phyloP scores from a whole-genome alignment of 2,113 vertebrate genomes.

The Stomatorhinus ivindoensis region DNA sequence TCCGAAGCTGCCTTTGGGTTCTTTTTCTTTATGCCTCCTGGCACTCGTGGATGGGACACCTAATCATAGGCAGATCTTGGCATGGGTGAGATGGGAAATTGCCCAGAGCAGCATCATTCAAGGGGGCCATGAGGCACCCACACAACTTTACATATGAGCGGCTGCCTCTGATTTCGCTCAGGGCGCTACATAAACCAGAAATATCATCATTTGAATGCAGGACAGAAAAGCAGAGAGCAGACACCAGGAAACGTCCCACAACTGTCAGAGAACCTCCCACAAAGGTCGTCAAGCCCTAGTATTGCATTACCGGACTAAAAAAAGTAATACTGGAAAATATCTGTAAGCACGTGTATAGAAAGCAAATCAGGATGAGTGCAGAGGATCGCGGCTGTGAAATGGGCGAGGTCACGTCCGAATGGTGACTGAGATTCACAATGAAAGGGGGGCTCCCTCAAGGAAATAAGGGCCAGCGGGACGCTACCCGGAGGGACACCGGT shows the following conservation, averaged over 20 bases:
- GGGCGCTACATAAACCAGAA: not conserved
- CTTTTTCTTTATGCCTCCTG: not conserved
- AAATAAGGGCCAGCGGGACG: conserved; percentile 55
- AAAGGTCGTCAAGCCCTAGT: not conserved
- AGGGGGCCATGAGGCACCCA: not conserved
- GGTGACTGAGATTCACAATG: conserved; percentile 47
- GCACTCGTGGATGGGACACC: not conserved
- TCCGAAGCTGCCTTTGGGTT: not conserved
- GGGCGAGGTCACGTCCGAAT: conserved; percentile 62
- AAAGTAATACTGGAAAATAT: not conserved
- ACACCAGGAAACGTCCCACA: not conserved
- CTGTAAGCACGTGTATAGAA: conserved; percentile 64
- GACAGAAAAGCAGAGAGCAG: not conserved
- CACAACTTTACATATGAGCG: not conserved
- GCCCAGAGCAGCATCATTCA: not conserved
- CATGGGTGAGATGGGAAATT: not conserved
- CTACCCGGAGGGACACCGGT: conserved; percentile 46
- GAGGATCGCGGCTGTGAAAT: conserved; percentile 55
- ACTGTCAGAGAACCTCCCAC: not conserved
- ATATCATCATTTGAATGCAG: not conserved
- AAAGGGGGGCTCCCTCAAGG: conserved; percentile 45
- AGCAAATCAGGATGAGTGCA: conserved; percentile 48
- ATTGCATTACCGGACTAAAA: not conserved
- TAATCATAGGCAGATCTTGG: not conserved
- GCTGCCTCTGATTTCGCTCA: not conserved